Evolutionary conservation across 2,113 vertebrate genomes (phyloP).

Genomic region (Phoxinus phoxinus): DNA sequence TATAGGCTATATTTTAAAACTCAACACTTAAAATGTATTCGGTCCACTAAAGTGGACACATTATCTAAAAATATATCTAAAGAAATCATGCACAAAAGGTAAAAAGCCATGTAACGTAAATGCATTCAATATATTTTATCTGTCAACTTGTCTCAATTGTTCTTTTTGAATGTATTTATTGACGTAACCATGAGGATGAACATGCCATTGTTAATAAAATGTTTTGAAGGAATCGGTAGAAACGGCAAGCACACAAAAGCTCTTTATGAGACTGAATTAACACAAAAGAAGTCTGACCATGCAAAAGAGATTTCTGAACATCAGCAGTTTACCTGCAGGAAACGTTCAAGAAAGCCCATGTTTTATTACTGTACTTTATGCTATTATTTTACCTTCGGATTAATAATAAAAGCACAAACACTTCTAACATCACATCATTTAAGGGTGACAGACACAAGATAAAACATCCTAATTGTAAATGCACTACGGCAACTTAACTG

Average conservation of each 20-base stretch:
- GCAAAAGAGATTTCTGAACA: background rate
- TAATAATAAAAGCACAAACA: background rate
- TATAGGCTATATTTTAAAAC: no score
- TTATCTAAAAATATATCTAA: no score
- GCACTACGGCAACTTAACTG: background rate
- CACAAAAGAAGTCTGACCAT: background rate
- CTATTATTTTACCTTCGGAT: background rate
- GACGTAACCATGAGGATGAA: background rate
- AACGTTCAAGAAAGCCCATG: background rate
- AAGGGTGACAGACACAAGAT: constrained; percentile 8
- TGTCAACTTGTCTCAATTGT: background rate
- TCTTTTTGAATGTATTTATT: constrained; percentile 4
- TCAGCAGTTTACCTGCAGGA: background rate
- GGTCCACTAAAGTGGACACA: no score
- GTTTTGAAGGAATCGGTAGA: no score
- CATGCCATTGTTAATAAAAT: constrained; percentile 1
- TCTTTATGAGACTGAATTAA: background rate
- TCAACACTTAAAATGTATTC: no score
- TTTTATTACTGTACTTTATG: background rate
- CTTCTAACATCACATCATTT: constrained; percentile 1
- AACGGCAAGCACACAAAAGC: no score
- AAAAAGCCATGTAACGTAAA: no score
- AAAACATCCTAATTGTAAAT: constrained; percentile 26
- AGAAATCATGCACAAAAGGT: background rate
- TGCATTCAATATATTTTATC: background rate